Percentiles rank a stretch among this genome's conserved stretches.
Evolutionary conservation across 2,113 vertebrate species (phyloP).

Genomic region (Protobothrops mucrosquamatus): DNA sequence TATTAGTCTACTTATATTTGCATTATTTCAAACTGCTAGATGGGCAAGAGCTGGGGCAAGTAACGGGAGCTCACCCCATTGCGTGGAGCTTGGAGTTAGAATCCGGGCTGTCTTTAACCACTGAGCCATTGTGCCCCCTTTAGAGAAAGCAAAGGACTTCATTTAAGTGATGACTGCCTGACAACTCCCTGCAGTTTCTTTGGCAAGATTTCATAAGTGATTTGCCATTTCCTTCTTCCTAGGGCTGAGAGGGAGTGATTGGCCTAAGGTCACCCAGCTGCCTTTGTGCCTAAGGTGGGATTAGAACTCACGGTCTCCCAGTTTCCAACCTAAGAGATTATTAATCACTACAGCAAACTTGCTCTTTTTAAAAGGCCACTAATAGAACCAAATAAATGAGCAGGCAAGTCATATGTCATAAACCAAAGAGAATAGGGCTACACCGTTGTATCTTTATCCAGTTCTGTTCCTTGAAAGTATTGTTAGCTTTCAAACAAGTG

Average conservation of each 20-base stretch:
- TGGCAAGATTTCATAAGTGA: neutral
- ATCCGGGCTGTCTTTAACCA: too few species aligned
- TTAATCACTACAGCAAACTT: neutral
- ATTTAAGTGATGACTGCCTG: neutral
- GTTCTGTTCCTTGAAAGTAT: neutral
- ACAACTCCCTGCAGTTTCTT: neutral
- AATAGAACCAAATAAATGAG: neutral
- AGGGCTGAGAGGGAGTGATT: neutral
- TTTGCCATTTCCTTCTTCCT: neutral
- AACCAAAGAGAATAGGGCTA: neutral
- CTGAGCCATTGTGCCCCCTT: too few species aligned
- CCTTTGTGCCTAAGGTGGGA: neutral
- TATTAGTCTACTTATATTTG: too few species aligned
- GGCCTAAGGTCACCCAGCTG: neutral
- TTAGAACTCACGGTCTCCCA: neutral
- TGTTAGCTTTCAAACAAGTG: neutral
- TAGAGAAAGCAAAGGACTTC: neutral
- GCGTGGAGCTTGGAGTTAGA: too few species aligned
- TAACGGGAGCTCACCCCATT: too few species aligned
- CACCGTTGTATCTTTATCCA: neutral
- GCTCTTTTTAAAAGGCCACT: neutral
- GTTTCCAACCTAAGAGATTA: too few species aligned
- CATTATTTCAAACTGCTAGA: too few species aligned
- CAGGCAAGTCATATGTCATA: neutral
- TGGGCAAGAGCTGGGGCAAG: too few species aligned